Conservation (phyloP, 2,113 vertebrate genomes). For the Engystomops pustulosus region DNA sequence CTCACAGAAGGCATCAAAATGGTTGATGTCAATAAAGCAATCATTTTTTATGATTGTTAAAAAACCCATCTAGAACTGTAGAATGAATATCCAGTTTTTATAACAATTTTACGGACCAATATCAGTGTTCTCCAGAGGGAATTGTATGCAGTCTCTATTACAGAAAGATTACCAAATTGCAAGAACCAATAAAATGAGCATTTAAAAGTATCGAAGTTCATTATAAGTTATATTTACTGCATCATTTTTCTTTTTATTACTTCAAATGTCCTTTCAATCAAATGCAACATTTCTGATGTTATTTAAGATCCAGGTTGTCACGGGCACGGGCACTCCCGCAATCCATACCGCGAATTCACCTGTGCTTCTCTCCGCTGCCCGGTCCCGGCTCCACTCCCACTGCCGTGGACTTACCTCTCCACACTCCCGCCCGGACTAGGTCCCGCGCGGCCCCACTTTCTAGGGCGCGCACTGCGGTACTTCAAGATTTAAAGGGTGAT, state of each 20-base stretch:
- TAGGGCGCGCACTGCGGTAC: no score
- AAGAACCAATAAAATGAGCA: constrained; percentile 1
- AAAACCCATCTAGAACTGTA: background rate
- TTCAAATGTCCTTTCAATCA: background rate
- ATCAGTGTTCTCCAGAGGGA: background rate
- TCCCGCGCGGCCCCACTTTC: no score
- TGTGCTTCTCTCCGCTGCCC: no score
- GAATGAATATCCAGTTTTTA: constrained; percentile 19
- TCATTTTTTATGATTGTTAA: no score
- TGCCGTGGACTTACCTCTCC: no score
- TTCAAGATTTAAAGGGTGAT: no score
- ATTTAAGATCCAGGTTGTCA: no score
- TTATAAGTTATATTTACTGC: background rate
- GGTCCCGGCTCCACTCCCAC: no score
- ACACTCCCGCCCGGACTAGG: no score
- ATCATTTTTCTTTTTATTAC: background rate
- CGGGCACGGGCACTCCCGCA: no score
- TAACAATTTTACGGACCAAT: background rate
- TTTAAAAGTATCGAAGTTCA: background rate
- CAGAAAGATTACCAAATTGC: no score
- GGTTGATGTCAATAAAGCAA: background rate
- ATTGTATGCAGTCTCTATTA: background rate
- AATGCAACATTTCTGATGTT: constrained; percentile 2
- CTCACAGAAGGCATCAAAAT: background rate
- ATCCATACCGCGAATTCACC: no score